phyloP scores from a whole-genome alignment of 1,140 invertebrate genomes.

The Solenopsis invicta region DNA sequence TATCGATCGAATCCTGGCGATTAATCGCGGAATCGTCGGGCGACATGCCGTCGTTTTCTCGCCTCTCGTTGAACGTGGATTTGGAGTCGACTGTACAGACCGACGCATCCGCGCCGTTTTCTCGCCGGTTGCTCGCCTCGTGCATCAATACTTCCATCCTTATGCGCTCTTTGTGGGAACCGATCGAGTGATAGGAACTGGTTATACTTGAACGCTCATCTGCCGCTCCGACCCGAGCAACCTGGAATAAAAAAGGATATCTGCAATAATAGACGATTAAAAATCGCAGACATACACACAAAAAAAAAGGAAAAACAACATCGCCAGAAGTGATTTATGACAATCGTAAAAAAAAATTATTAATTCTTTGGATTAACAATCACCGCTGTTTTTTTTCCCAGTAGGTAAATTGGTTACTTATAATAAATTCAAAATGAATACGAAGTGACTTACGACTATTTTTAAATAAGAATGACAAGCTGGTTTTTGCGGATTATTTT shows the following conservation, averaged over 20 bases:
- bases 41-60: background rate
- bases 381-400: background rate
- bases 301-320: background rate
- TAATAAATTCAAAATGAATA: background rate
- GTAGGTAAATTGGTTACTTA: background rate
- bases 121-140: conserved; percentile 78
- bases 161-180: background rate
- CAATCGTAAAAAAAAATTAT: background rate
- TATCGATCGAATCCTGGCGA: conserved; percentile 88
- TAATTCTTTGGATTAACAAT: too few relatives aligned
- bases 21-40: conserved; percentile 36
- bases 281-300: background rate
- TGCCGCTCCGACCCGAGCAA: background rate
- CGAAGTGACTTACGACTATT: background rate
- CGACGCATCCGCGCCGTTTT: background rate
- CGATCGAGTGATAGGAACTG: background rate
- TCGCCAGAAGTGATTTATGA: background rate
- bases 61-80: background rate
- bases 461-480: background rate
- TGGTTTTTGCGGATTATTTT: background rate
- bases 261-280: background rate
- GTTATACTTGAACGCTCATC: conserved; percentile 41
- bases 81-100: background rate
- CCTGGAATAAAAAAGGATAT: conserved; percentile 23
- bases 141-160: conserved; percentile 84